Evolutionary conservation across 2,888 invertebrate species (phyloP).

Genomic region (Nesidiocoris tenuis): DNA sequence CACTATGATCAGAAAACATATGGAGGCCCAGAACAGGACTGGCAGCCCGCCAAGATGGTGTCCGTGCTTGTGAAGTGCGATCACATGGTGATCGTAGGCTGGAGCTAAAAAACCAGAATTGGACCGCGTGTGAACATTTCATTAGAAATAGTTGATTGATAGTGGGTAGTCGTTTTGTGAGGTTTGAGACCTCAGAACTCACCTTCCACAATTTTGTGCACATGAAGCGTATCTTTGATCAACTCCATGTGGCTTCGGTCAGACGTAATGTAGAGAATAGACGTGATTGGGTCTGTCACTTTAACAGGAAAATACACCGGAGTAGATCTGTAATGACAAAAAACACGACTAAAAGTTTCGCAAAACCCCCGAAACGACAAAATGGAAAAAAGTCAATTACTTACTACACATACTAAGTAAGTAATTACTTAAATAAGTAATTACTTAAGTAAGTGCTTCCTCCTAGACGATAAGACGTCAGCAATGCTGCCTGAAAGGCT

Average conservation of each 20-base stretch:
- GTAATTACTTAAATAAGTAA: too few species aligned
- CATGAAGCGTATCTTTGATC: constrained; percentile 85
- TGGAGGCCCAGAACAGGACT: constrained; percentile 87
- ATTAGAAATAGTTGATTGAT: too few species aligned
- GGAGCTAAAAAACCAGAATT: constrained; percentile 73
- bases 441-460: too few species aligned
- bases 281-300: constrained; percentile 83
- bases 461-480: too few species aligned
- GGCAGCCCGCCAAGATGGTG: constrained; percentile 87
- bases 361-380: too few species aligned
- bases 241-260: constrained; percentile 89
- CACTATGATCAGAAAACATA: constrained; percentile 80
- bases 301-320: constrained; percentile 81
- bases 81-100: constrained; percentile 85
- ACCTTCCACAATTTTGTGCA: constrained; percentile 76
- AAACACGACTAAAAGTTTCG: background rate
- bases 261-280: constrained; percentile 86
- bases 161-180: too few species aligned
- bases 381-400: too few species aligned
- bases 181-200: too few species aligned
- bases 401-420: too few species aligned
- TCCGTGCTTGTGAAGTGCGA: constrained; percentile 87
- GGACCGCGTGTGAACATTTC: too few species aligned
- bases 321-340: constrained; percentile 61
- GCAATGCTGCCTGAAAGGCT: too few species aligned